These are phyloP conservation scores for Etheostoma perlongum DNA, from an alignment of 2,797 vertebrate genomes.

Conservation along the genomic window DNA sequence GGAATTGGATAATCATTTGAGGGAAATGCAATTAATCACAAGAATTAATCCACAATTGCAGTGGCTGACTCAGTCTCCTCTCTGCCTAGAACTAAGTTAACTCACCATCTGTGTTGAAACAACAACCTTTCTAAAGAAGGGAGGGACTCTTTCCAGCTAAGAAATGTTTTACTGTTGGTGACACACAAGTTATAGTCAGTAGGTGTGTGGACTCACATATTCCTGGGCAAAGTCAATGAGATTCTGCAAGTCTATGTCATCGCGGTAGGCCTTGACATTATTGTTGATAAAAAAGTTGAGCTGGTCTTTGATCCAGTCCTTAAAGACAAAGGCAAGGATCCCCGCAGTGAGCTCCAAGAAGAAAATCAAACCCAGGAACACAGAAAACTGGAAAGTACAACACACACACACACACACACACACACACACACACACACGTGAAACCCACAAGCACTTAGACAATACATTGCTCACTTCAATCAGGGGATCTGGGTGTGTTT, in stretches of 20 bases:
- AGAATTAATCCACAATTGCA: conserved; percentile 37
- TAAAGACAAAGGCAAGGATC: conserved; percentile 94
- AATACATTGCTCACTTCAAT: conserved; percentile 40
- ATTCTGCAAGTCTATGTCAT: conserved; percentile 97
- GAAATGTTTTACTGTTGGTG: neutral
- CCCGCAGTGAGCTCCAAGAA: conserved; percentile 94
- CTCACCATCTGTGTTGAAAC: conserved; percentile 20
- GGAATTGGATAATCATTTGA: conserved; percentile 63
- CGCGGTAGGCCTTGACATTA: conserved; percentile 94
- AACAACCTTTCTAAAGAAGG: conserved; percentile 7
- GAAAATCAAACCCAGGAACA: conserved; percentile 95
- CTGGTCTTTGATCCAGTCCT: conserved; percentile 97
- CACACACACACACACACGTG: conserved; percentile 7
- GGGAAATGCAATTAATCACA: conserved; percentile 48
- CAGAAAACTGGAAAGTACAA: conserved; percentile 87
- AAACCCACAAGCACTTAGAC: conserved; percentile 30
- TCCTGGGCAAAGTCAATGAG: conserved; percentile 97
- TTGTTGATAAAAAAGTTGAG: conserved; percentile 97
- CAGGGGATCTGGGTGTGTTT: conserved; percentile 3
- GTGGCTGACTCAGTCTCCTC: conserved; percentile 19
- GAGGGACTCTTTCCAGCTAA: conserved; percentile 1
- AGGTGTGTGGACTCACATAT: conserved; percentile 87
- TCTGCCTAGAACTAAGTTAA: conserved; percentile 24
- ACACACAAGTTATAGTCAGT: conserved; percentile 2
- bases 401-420: conserved; percentile 17